These are phyloP conservation scores for Monopterus albus DNA, from an alignment of 2,113 vertebrate species.

Conservation along the genomic window DNA sequence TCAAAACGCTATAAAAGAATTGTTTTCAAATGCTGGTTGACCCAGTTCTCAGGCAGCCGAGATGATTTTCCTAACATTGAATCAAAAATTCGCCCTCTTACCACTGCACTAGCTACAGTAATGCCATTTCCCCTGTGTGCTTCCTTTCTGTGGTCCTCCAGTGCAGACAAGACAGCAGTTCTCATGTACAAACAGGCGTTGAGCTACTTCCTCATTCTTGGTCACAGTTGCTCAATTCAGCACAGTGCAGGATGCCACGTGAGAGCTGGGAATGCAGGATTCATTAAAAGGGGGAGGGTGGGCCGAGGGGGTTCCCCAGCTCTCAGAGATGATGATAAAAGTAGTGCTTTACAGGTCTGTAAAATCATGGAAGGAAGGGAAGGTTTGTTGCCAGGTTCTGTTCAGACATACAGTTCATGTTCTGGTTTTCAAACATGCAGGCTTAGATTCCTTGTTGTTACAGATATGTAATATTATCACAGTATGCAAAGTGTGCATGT, in stretches of 20 bases:
- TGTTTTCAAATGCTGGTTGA: constrained; percentile 31
- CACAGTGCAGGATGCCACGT: constrained; percentile 66
- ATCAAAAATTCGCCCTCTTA: constrained; percentile 15
- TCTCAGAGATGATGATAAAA: constrained; percentile 55
- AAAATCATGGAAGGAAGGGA: constrained; percentile 3
- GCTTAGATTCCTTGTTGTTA: not conserved
- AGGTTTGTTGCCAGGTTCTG: not conserved
- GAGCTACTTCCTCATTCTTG: constrained; percentile 79
- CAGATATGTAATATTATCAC: not conserved
- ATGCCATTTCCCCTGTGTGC: constrained; percentile 50
- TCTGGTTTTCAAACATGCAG: not conserved
- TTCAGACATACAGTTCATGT: not conserved
- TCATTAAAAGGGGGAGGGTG: constrained; percentile 54
- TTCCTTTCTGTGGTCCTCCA: constrained; percentile 38
- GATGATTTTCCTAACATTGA: constrained; percentile 47
- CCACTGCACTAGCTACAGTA: constrained; percentile 7
- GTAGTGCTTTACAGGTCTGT: constrained; percentile 44
- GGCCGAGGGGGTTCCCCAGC: constrained; percentile 60
- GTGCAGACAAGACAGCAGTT: constrained; percentile 37
- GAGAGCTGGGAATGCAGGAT: constrained; percentile 76
- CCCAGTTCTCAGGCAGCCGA: constrained; percentile 48
- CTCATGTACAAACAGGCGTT: constrained; percentile 74
- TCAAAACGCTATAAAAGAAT: constrained; percentile 52
- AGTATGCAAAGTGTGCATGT: not conserved
- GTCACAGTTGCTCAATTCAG: constrained; percentile 77